Percentiles rank a stretch among this genome's conserved stretches.
phyloP scores from a whole-genome alignment of 2,888 invertebrate genomes.

The Torymus tubicola region DNA sequence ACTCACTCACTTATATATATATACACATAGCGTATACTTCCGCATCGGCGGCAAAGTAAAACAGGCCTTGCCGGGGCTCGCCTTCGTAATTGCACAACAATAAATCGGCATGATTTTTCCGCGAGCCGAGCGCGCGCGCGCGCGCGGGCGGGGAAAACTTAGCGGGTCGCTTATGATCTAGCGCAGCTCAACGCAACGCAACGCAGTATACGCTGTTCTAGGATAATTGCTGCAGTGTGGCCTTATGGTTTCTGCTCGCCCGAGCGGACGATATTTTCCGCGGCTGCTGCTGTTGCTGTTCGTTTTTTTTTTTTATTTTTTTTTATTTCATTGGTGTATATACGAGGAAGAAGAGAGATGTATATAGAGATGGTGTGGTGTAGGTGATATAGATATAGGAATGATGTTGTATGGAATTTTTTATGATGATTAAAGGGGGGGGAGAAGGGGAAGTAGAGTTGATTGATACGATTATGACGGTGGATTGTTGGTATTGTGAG shows the following conservation, averaged over 20 bases:
- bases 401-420: too few relatives aligned
- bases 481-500: too few relatives aligned
- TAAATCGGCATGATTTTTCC: slow-evolving; percentile 52
- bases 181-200: slow-evolving; percentile 24
- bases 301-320: background rate
- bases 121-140: slow-evolving; percentile 5
- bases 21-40: slow-evolving; percentile 3
- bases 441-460: too few relatives aligned
- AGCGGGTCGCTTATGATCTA: slow-evolving; percentile 53
- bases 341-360: too few relatives aligned
- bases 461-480: too few relatives aligned
- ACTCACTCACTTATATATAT: background rate
- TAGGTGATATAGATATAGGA: too few relatives aligned
- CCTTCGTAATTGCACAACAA: slow-evolving; percentile 51
- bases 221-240: background rate
- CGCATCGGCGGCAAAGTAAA: slow-evolving; percentile 37
- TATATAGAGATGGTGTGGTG: too few relatives aligned
- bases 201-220: background rate
- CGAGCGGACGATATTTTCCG: slow-evolving; percentile 38
- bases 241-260: slow-evolving; percentile 37
- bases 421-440: too few relatives aligned
- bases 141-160: slow-evolving; percentile 7
- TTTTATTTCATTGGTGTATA: background rate
- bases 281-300: background rate
- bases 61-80: slow-evolving; percentile 22